phyloP scores from a whole-genome alignment of 2,888 invertebrate species.

The Altica lythri region DNA sequence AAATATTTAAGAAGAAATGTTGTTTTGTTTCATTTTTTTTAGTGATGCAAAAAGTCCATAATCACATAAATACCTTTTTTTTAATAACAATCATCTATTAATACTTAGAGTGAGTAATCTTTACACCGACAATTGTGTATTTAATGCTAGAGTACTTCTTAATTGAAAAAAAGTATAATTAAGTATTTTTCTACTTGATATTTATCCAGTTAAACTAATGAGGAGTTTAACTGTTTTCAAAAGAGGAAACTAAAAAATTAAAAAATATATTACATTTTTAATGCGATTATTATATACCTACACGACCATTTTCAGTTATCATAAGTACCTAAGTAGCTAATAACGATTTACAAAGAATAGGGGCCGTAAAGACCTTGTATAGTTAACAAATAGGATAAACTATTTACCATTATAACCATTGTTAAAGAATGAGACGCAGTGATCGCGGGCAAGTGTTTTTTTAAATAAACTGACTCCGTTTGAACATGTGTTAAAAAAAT shows the following conservation, averaged over 20 bases:
- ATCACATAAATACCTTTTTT: too few species aligned
- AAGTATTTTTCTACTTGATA: constrained; percentile 20
- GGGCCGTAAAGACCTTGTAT: constrained; percentile 55
- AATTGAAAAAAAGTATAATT: constrained; percentile 1
- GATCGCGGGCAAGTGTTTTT: constrained; percentile 43
- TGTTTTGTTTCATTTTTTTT: too few species aligned
- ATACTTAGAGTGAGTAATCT: too few species aligned
- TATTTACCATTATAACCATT: constrained; percentile 53
- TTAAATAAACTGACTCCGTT: constrained; percentile 32
- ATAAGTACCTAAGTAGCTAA: constrained; percentile 49
- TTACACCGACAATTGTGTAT: too few species aligned
- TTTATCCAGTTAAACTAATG: constrained; percentile 22
- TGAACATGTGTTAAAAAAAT: constrained; percentile 29
- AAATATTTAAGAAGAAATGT: too few species aligned
- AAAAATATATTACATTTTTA: constrained; percentile 47
- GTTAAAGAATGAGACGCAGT: constrained; percentile 50
- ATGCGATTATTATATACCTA: constrained; percentile 50
- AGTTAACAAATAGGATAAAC: constrained; percentile 56
- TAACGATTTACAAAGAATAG: constrained; percentile 53
- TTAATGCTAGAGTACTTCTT: neutral
- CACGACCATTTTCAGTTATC: constrained; percentile 46
- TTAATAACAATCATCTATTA: too few species aligned
- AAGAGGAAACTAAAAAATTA: constrained; percentile 41
- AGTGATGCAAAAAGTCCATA: too few species aligned
- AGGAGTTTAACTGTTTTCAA: constrained; percentile 22